Base-by-base conservation (phyloP, 2,797 vertebrate genomes). In the Fistularia commersonii region DNA sequence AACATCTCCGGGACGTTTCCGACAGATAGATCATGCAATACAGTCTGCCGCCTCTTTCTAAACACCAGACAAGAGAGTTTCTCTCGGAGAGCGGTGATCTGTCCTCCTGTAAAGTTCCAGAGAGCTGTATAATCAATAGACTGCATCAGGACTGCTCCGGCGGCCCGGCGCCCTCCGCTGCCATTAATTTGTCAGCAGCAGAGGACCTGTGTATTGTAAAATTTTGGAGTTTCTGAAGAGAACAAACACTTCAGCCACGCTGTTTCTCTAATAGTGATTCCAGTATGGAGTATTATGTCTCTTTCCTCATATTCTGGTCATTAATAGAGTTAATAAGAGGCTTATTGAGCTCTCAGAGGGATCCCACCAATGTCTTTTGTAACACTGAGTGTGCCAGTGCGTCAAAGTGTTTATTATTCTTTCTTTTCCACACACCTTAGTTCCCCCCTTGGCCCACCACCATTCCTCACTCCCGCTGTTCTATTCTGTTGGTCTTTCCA, bases 261-360 rank as follows among this genome's bases (percentile, higher is more conserved):
- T 50, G 46, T 38, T 8, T 57, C 63, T 44, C 60, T 69, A 52
- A 72, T 77, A 40, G 40, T 45, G 49, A 53, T 69, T 69, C 65
- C 65, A 75, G 61, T 53, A 58, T 36, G 1, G 8, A 54, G 74
- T 67, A 77, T 77, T 72, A 68, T 53, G 59, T 62, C 55, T 51
- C 61, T 15, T 48, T 59, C 42, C 49, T 63, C 56, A 63, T 52
- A 57, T 69, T 74, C 53, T 64, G 72, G 53, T 65, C 66, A 61
- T 61, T 72, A 73, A 73, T 77, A 60, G 53, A 77, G 64, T 62
- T 80, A 80, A 77, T 80, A 71, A 74, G 60, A 62, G 69, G 59
- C 64, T 67, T 73, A 74, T 66, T 33, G 39, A 46, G 68, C 74
- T 70, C 67, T 52, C 55, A 13, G 5, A 31, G 60, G 68, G 64